These are phyloP conservation scores for Cephus nigrinus DNA, from an alignment of 2,888 invertebrate genomes.

Conservation along the genomic window DNA sequence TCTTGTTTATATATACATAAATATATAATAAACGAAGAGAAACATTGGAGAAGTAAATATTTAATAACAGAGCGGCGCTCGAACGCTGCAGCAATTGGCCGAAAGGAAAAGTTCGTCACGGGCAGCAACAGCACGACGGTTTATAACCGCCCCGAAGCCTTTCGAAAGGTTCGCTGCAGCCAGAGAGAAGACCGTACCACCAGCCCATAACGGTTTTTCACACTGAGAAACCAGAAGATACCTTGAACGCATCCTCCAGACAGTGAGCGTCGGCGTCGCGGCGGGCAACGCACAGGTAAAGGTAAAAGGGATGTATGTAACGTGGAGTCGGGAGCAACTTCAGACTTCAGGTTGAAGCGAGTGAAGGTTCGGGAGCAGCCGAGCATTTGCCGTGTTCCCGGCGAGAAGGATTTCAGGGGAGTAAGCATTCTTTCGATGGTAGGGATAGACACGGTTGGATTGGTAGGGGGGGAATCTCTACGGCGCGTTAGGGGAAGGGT, in stretches of 20 bases:
- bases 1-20: too few relatives aligned
- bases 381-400: background rate
- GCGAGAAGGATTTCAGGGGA: background rate
- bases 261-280: constrained; percentile 3
- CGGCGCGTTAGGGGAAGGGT: constrained; percentile 3
- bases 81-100: background rate
- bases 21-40: background rate
- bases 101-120: background rate
- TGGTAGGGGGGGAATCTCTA: constrained; percentile 11
- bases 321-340: background rate
- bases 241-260: background rate
- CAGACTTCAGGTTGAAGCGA: background rate
- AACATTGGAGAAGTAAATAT: background rate
- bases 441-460: constrained; percentile 8
- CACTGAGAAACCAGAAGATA: background rate
- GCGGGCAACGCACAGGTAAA: constrained; percentile 1
- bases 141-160: background rate
- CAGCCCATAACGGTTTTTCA: background rate
- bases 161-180: background rate
- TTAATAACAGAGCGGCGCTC: background rate
- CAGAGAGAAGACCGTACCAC: background rate
- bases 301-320: background rate
- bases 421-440: background rate
- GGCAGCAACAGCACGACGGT: background rate
- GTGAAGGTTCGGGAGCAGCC: background rate